Conservation (phyloP, 2,888 invertebrate species). For the Drosophila mimetica region DNA sequence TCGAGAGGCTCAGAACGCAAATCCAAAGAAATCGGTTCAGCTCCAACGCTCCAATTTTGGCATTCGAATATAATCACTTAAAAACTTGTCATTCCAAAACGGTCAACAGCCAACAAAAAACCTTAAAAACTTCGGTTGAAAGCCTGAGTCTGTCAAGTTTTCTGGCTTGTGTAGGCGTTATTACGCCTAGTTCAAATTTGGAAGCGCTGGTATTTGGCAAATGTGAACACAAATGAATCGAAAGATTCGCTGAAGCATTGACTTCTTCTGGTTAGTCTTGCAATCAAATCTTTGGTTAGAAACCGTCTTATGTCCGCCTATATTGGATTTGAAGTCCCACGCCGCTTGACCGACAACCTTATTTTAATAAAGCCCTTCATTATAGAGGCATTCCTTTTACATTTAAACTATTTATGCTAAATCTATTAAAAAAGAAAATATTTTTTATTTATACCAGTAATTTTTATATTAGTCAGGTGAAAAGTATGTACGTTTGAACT, state of each 20-base stretch:
- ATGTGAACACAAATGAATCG: slow-evolving; percentile 5
- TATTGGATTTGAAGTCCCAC: not conserved
- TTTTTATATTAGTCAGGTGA: no score
- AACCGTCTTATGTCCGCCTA: not conserved
- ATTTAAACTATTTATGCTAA: no score
- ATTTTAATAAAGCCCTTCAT: not conserved
- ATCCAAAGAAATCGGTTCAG: slow-evolving; percentile 27
- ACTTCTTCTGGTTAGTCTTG: not conserved
- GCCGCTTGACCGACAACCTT: not conserved
- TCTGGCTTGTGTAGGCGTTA: slow-evolving; percentile 18
- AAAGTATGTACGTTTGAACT: no score
- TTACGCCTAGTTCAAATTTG: slow-evolving; percentile 28
- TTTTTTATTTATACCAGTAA: no score
- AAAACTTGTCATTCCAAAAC: slow-evolving; percentile 42
- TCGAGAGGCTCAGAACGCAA: slow-evolving; percentile 3
- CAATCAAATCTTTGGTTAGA: not conserved
- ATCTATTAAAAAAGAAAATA: no score
- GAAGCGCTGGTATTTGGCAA: slow-evolving; percentile 11
- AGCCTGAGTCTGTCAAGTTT: slow-evolving; percentile 21
- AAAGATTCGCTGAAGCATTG: not conserved
- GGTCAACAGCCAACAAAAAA: slow-evolving; percentile 23
- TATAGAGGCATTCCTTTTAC: not conserved
- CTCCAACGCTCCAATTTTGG: slow-evolving; percentile 11
- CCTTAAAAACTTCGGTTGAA: slow-evolving; percentile 18
- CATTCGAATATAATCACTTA: slow-evolving; percentile 30